A percentile compares a stretch with the other conserved stretches of the same genome.
Evolutionary conservation across 2,888 invertebrate species (phyloP).

Genomic region (Atrina japonica): DNA sequence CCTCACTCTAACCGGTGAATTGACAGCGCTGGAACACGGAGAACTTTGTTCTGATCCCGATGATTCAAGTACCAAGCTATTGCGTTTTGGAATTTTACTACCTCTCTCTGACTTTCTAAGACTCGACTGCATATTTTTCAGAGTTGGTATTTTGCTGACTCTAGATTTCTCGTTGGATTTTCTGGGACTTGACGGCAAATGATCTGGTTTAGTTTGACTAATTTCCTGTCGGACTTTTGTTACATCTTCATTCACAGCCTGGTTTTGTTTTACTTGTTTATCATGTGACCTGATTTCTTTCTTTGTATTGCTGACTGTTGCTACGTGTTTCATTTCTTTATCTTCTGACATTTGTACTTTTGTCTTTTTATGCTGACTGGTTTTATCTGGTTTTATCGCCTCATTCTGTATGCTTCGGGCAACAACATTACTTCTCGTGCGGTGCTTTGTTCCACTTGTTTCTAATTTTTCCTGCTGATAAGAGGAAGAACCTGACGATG

Average conservation of each 20-base stretch:
- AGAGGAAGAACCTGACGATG: background rate
- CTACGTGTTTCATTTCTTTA: background rate
- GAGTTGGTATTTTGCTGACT: constrained; percentile 21
- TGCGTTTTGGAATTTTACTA: constrained; percentile 19
- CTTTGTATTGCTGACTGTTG: too few species aligned
- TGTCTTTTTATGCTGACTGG: background rate
- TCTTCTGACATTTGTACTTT: background rate
- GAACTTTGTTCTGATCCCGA: constrained; percentile 19
- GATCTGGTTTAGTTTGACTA: too few species aligned
- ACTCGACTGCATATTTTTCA: background rate
- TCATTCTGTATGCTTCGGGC: constrained; percentile 23
- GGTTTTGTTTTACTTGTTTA: background rate
- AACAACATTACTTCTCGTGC: constrained; percentile 6
- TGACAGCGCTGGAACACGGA: constrained; percentile 8
- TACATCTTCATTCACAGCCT: background rate
- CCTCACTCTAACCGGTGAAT: constrained; percentile 18
- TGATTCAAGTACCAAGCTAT: constrained; percentile 19
- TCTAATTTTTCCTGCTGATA: background rate
- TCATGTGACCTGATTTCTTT: background rate
- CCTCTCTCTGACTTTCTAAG: constrained; percentile 2
- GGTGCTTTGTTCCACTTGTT: background rate
- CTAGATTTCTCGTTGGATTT: background rate
- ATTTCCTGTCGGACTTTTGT: too few species aligned
- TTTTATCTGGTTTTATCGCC: constrained; percentile 6
- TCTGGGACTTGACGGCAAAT: constrained; percentile 2